phyloP scores from a whole-genome alignment of 2,797 vertebrate genomes.

The Anguilla anguilla region DNA sequence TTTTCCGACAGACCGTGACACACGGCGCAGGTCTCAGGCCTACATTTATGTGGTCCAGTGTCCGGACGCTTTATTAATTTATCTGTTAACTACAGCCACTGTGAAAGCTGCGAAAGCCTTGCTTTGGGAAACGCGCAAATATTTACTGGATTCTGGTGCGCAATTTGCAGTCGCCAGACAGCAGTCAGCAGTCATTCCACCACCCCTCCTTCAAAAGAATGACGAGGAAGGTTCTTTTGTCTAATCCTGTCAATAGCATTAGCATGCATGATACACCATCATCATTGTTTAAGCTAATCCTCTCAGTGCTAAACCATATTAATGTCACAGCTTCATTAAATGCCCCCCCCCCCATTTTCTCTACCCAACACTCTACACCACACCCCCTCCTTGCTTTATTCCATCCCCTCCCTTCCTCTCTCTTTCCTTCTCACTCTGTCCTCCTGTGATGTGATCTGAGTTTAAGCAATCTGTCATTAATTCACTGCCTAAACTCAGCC shows the following conservation, averaged over 20 bases:
- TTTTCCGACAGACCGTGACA: not conserved
- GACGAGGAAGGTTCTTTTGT: conserved; percentile 33
- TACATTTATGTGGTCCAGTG: not conserved
- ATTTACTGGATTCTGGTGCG: not conserved
- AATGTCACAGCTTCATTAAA: conserved; percentile 54
- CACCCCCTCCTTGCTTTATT: not conserved
- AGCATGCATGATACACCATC: conserved; percentile 39
- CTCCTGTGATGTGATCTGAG: conserved; percentile 25
- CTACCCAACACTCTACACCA: not conserved
- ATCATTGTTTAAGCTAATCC: conserved; percentile 49
- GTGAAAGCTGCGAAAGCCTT: not conserved
- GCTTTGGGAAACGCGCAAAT: not conserved
- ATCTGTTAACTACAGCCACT: not conserved
- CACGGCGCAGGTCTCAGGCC: not conserved
- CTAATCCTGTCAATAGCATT: conserved; percentile 41
- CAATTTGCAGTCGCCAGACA: not conserved
- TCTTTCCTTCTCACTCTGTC: not conserved
- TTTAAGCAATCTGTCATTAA: conserved; percentile 36
- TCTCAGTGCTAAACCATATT: conserved; percentile 50
- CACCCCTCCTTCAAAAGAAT: not conserved
- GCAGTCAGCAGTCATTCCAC: conserved; percentile 1
- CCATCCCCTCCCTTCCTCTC: not conserved
- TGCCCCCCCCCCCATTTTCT: conserved; percentile 27
- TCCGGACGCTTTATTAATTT: not conserved
- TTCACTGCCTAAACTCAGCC: conserved; percentile 29